Percentiles rank a stretch among this genome's conserved stretches.
These are phyloP conservation scores for Melanogrammus aeglefinus DNA, from an alignment of 2,797 vertebrate genomes.

Conservation along the genomic window DNA sequence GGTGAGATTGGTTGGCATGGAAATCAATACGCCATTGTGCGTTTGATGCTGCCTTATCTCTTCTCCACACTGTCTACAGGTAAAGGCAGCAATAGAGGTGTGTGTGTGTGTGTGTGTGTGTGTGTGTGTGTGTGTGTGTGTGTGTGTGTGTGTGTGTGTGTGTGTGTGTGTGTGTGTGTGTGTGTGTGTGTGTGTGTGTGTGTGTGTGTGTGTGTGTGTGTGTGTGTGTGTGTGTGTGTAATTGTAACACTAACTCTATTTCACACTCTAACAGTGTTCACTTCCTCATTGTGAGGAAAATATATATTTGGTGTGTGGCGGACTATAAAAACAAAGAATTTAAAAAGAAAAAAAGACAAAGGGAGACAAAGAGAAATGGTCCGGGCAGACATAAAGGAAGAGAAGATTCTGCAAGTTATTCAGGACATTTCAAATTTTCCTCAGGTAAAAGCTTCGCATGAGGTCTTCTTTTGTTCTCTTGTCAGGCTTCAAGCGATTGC, in stretches of 20 bases:
- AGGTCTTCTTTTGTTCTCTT: not conserved
- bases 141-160: constrained; percentile 12
- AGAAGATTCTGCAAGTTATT: constrained; percentile 4
- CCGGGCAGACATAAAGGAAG: constrained; percentile 27
- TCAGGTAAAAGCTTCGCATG: too few species aligned
- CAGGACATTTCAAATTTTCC: not conserved
- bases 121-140: constrained; percentile 9
- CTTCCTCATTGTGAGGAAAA: constrained; percentile 60
- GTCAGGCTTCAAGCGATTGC: too few species aligned
- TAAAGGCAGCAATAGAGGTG: constrained; percentile 49
- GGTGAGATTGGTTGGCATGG: constrained; percentile 78
- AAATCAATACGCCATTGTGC: constrained; percentile 75
- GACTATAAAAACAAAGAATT: constrained; percentile 24
- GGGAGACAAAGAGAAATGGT: not conserved
- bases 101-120: constrained; percentile 14
- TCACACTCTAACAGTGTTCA: constrained; percentile 35
- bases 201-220: constrained; percentile 18
- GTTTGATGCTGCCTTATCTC: constrained; percentile 78
- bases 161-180: constrained; percentile 5
- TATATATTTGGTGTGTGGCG: constrained; percentile 55
- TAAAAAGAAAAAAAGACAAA: not conserved
- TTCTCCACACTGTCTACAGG: constrained; percentile 72
- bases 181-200: constrained; percentile 11
- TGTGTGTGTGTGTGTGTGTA: constrained; percentile 14
- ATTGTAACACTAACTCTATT: constrained; percentile 18